phyloP scores from a whole-genome alignment of 2,888 invertebrate species.

The Dermolepida albohirtum region DNA sequence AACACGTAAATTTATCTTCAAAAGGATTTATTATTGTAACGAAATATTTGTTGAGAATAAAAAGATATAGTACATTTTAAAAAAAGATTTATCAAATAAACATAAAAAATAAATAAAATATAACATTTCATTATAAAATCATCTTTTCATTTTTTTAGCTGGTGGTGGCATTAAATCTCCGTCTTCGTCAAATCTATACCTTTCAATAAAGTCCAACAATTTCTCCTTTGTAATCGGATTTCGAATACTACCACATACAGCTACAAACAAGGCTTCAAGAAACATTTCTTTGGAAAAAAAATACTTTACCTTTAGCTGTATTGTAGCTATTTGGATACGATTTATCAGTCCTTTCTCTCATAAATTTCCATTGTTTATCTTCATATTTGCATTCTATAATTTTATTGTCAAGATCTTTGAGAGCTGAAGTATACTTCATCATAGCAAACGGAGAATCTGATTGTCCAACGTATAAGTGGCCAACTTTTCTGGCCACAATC shows the following conservation, averaged over 20 bases:
- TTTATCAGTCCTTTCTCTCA: slow-evolving; percentile 97
- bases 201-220: slow-evolving; percentile 79
- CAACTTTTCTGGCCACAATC: slow-evolving; percentile 75
- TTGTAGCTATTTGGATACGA: slow-evolving; percentile 90
- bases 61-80: slow-evolving; percentile 28
- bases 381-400: slow-evolving; percentile 96
- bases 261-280: slow-evolving; percentile 66
- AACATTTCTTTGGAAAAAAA: slow-evolving; percentile 35
- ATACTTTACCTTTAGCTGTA: slow-evolving; percentile 82
- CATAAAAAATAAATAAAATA: slow-evolving; percentile 40
- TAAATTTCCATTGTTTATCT: slow-evolving; percentile 87
- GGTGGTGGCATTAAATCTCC: slow-evolving; percentile 80
- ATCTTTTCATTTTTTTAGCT: slow-evolving; percentile 68
- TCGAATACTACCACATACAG: slow-evolving; percentile 85
- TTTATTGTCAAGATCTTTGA: slow-evolving; percentile 87
- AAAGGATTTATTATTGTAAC: slow-evolving; percentile 12
- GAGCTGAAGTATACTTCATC: slow-evolving; percentile 83
- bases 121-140: slow-evolving; percentile 35
- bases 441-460: slow-evolving; percentile 73
- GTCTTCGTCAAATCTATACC: slow-evolving; percentile 74
- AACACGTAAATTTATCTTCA: too few relatives aligned
- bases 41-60: slow-evolving; percentile 39
- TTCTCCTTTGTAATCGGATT: slow-evolving; percentile 88
- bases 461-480: slow-evolving; percentile 84
- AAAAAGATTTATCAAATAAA: slow-evolving; percentile 31